Evolutionary conservation across 2,888 invertebrate species (phyloP).

Genomic region (Pachymerium ferrugineum): DNA sequence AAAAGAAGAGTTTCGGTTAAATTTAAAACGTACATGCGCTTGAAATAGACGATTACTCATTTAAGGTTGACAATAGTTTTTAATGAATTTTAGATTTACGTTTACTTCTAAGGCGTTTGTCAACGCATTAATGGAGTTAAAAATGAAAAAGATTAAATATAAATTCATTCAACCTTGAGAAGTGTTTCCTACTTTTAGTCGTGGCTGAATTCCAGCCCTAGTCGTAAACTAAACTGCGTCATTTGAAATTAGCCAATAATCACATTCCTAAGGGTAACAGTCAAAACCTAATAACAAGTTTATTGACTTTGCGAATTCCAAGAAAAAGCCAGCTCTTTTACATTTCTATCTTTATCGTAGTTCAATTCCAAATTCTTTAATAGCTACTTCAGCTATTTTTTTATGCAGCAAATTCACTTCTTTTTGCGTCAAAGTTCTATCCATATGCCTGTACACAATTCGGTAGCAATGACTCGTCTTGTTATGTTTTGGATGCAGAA

Average conservation of each 20-base stretch:
- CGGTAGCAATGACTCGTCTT: constrained; percentile 82
- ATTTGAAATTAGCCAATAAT: too few relatives aligned
- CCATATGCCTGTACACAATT: constrained; percentile 88
- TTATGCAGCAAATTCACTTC: constrained; percentile 83
- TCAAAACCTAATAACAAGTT: not conserved
- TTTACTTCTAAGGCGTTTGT: too few relatives aligned
- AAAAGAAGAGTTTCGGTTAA: too few relatives aligned
- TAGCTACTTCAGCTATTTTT: constrained; percentile 60
- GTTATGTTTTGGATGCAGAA: constrained; percentile 73
- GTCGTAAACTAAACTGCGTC: too few relatives aligned
- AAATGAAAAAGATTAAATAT: not conserved
- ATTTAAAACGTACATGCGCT: too few relatives aligned
- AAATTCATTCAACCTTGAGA: not conserved
- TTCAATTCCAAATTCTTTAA: constrained; percentile 51
- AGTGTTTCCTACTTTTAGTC: not conserved
- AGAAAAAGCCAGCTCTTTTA: not conserved
- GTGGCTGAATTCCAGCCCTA: not conserved
- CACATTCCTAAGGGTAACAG: too few relatives aligned
- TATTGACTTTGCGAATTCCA: not conserved
- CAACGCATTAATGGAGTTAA: too few relatives aligned
- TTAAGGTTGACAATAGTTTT: too few relatives aligned
- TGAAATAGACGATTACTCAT: too few relatives aligned
- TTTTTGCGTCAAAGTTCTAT: constrained; percentile 73
- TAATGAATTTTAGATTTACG: too few relatives aligned
- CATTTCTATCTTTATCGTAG: constrained; percentile 41